Conservation (phyloP, 2,888 invertebrate species). For the Diplazon laetatorius region DNA sequence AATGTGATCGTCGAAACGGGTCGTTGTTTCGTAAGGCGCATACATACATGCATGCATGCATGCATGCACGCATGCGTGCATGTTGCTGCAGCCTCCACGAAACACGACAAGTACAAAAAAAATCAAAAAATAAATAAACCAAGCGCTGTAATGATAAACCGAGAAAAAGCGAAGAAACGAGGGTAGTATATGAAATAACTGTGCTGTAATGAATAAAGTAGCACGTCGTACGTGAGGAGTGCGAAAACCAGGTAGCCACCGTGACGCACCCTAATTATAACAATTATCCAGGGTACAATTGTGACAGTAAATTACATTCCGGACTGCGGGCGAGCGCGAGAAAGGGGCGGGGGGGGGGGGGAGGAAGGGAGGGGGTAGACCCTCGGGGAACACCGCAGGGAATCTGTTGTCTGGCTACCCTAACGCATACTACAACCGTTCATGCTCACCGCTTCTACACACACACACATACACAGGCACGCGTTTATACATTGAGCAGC, state of each 20-base stretch:
- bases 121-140: background rate
- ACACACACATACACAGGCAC: background rate
- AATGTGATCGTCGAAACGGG: too few relatives aligned
- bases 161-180: background rate
- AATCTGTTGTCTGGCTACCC: conserved; percentile 59
- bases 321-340: conserved; percentile 50
- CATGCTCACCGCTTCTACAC: conserved; percentile 6
- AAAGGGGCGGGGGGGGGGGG: conserved; percentile 10
- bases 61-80: too few relatives aligned
- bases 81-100: background rate
- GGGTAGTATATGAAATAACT: background rate
- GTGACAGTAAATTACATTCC: conserved; percentile 74
- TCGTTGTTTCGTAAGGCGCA: too few relatives aligned
- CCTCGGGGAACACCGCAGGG: conserved; percentile 56
- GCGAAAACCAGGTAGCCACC: conserved; percentile 45
- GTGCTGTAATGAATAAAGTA: conserved; percentile 8
- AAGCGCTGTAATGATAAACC: too few relatives aligned
- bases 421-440: conserved; percentile 24
- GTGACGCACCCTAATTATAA: conserved; percentile 71
- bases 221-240: conserved; percentile 24
- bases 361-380: conserved; percentile 5
- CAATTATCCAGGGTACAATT: conserved; percentile 74
- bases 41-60: too few relatives aligned
- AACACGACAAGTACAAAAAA: background rate
- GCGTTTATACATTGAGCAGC: background rate